Evolutionary conservation across 2,113 vertebrate species (phyloP).

Genomic region (Anolis carolinensis): DNA sequence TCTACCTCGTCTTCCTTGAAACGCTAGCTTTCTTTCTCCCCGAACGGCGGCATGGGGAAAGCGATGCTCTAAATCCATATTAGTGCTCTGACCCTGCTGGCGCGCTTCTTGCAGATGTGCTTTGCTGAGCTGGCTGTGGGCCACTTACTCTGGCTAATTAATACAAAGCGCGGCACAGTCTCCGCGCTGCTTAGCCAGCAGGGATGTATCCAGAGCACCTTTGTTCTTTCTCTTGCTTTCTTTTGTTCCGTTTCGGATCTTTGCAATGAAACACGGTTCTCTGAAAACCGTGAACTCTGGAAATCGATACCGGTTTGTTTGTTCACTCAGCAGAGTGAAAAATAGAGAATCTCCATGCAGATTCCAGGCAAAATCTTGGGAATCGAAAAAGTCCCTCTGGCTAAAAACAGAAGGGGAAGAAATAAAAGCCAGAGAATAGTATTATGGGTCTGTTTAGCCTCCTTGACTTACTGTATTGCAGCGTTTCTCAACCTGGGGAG

Average conservation of each 20-base stretch:
- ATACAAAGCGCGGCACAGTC: slow-evolving; percentile 25
- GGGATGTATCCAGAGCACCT: slow-evolving; percentile 48
- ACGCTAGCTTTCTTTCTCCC: not conserved
- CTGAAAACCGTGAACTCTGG: not conserved
- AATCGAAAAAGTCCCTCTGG: not conserved
- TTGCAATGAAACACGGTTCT: slow-evolving; percentile 33
- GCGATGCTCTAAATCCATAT: not conserved
- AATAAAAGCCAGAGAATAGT: too few relatives aligned
- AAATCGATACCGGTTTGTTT: slow-evolving; percentile 5
- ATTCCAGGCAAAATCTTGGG: not conserved
- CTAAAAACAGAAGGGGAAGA: too few relatives aligned
- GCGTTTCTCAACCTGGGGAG: too few relatives aligned
- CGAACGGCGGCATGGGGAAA: not conserved
- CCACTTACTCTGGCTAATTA: slow-evolving; percentile 47
- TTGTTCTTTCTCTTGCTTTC: slow-evolving; percentile 37
- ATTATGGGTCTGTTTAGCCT: too few relatives aligned
- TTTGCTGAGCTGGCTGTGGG: not conserved
- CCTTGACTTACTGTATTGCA: too few relatives aligned
- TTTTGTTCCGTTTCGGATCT: slow-evolving; percentile 51
- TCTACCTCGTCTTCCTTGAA: not conserved
- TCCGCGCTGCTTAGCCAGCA: slow-evolving; percentile 23
- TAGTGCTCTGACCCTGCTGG: not conserved
- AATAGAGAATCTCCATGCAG: not conserved
- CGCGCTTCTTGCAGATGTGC: not conserved
- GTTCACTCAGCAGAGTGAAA: not conserved